Base-by-base conservation (phyloP, 2,888 invertebrate genomes). In the Drosophila anomalipes region DNA sequence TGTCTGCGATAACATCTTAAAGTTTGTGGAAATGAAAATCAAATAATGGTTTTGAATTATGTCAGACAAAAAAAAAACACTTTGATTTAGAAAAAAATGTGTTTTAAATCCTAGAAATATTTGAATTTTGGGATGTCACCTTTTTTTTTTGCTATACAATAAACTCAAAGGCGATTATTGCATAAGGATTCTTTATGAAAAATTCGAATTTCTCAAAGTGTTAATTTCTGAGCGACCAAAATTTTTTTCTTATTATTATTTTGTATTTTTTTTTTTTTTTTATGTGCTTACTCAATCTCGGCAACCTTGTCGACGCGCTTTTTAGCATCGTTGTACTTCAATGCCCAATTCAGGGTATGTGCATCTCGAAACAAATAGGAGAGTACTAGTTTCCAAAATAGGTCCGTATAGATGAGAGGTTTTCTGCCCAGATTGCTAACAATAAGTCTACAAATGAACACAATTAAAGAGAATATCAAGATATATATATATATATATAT, bases 341-440 rank as follows among this genome's bases (percentile, higher is more conserved):
- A 35, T 19, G 79, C 72, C 69, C 79, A 86, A 7, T 72, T 57
- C 1, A 86, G 19, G 16, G 72, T 77, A 30, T 64, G 59, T 7
- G 56, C 62, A 64, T 89, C 89, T 28, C 89, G 87, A 61, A 89
- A 89, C 6, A 81, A 65, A 72, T 86, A 89, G 1, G 86, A 77
- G 35, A 86, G 37, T 30, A 65, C 69, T 26, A 76, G 57, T 60
- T 72, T 81, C 78, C 79, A 37, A 37, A 77, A 10, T 32, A 64
- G 68, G 57, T 80, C 63, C 12, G 61, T 41, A 41, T 32, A 68
- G 16, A 53, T 35, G 9, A 83, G 37, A 5, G 71, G 69, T 35
- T 81, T 79, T 14, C 64, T 70, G 0, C 61, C 49, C 3, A 61
- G 53, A 26, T 60, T 53, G 30, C 58, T 52, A 12, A 65, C 41